Percentiles rank a stretch among this genome's conserved stretches.
Conservation (phyloP, 2,113 vertebrate species). For the Phaethornis superciliosus region DNA sequence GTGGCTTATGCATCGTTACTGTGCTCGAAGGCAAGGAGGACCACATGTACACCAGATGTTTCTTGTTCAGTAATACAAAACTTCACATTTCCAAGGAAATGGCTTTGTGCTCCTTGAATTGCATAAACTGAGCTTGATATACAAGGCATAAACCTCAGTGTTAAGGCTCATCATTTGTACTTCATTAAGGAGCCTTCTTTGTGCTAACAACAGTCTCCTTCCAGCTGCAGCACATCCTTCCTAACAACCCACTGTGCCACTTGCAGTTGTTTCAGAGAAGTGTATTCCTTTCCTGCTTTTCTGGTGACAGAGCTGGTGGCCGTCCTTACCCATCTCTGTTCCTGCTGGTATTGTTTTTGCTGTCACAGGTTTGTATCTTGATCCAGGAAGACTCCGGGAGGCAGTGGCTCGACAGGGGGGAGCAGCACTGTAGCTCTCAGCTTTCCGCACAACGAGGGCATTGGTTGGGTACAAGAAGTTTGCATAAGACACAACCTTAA, state of each 20-base stretch:
- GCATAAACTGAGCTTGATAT: not conserved
- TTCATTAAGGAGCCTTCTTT: not conserved
- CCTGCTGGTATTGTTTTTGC: constrained; percentile 78
- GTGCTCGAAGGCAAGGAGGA: not conserved
- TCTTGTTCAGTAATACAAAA: not conserved
- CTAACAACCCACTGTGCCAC: fast-evolving
- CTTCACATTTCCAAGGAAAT: not conserved
- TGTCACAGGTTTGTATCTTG: constrained; percentile 79
- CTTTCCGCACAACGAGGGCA: constrained; percentile 87
- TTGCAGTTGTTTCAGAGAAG: not conserved
- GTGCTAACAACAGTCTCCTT: not conserved
- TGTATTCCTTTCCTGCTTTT: not conserved
- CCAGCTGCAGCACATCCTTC: not conserved
- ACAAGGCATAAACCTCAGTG: not conserved
- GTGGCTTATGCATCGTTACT: not conserved
- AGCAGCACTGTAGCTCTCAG: constrained; percentile 74
- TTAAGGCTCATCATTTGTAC: not conserved
- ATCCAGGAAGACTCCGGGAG: constrained; percentile 75
- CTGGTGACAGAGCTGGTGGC: not conserved
- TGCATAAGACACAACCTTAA: constrained; percentile 94
- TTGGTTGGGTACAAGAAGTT: constrained; percentile 95
- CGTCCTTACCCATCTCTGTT: constrained; percentile 84
- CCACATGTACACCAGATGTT: not conserved
- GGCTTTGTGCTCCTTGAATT: not conserved
- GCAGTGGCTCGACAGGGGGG: constrained; percentile 76